phyloP scores from a whole-genome alignment of 2,113 vertebrate species.

The Lepus timidus region DNA sequence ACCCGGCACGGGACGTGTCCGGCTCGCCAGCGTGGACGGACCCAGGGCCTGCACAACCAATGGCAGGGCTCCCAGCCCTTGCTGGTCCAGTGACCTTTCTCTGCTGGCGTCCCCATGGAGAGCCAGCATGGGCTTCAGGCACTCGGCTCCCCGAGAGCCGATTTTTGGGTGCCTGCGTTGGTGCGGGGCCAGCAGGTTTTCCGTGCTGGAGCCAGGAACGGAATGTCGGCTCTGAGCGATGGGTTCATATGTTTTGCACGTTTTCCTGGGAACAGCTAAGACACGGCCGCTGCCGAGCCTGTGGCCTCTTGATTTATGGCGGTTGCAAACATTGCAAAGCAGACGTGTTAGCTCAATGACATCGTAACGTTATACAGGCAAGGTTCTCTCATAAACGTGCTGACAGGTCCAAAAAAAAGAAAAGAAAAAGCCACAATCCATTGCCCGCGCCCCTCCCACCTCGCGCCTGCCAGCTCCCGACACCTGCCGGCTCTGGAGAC shows the following conservation, averaged over 20 bases:
- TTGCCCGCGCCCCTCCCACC: conserved; percentile 59
- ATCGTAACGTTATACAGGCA: conserved; percentile 87
- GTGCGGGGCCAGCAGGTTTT: conserved; percentile 6
- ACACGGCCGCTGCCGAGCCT: conserved; percentile 82
- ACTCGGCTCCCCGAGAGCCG: neutral
- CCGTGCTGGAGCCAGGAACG: conserved; percentile 63
- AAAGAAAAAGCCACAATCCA: conserved; percentile 4
- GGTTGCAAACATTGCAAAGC: conserved; percentile 90
- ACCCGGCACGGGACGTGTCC: neutral
- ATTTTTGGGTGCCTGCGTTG: neutral
- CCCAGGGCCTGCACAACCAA: rapidly evolving
- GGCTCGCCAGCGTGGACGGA: no score
- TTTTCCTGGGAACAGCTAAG: conserved; percentile 85
- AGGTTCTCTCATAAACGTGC: conserved; percentile 88
- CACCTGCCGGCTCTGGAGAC: conserved; percentile 40
- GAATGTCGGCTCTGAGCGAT: conserved; percentile 81
- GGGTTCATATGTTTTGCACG: conserved; percentile 87
- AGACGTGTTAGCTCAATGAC: conserved; percentile 88
- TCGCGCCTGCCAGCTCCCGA: conserved; percentile 18
- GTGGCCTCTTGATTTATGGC: conserved; percentile 85
- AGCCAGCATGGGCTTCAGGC: rapidly evolving
- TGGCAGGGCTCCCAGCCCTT: neutral
- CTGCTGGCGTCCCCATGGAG: neutral
- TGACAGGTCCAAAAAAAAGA: conserved; percentile 78
- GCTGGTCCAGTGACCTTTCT: rapidly evolving